Conservation (phyloP, 2,113 vertebrate species). For the Phylloscopus trochilus region DNA sequence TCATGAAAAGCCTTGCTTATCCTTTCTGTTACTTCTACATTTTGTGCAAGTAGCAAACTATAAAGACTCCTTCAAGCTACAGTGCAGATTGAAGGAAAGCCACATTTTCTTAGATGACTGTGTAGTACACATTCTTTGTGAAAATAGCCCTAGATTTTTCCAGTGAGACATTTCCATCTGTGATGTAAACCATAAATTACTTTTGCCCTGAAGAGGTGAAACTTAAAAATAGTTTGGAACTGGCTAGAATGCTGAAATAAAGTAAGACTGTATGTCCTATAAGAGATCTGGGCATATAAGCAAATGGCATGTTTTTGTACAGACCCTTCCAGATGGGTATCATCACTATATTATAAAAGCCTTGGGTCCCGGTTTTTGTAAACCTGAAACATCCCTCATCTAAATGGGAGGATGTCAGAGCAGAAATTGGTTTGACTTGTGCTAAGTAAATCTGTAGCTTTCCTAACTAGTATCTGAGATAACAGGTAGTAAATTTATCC, state of each 20-base stretch:
- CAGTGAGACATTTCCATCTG: not conserved
- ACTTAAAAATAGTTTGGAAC: not conserved
- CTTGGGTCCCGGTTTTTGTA: not conserved
- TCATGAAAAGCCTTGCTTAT: not conserved
- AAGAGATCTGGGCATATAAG: not conserved
- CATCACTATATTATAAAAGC: not conserved
- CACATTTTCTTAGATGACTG: not conserved
- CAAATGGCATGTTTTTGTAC: not conserved
- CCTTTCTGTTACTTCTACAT: not conserved
- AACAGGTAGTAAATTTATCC: not conserved
- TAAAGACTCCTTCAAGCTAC: not conserved
- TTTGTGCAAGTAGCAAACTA: not conserved
- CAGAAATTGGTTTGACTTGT: not conserved
- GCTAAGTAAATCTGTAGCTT: not conserved
- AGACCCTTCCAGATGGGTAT: not conserved
- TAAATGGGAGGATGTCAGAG: not conserved
- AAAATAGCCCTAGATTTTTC: not conserved
- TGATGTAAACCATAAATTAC: not conserved
- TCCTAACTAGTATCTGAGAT: not conserved
- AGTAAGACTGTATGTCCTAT: not conserved
- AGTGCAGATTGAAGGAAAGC: not conserved
- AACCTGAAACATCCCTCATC: not conserved
- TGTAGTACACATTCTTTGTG: accelerated
- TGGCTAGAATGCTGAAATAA: not conserved
- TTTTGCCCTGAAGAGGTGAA: not conserved